Evolutionary conservation across 2,888 invertebrate genomes (phyloP), one percentile per base, ranked within the genome.

Genomic region (Caenorhabditis sp.): DNA sequence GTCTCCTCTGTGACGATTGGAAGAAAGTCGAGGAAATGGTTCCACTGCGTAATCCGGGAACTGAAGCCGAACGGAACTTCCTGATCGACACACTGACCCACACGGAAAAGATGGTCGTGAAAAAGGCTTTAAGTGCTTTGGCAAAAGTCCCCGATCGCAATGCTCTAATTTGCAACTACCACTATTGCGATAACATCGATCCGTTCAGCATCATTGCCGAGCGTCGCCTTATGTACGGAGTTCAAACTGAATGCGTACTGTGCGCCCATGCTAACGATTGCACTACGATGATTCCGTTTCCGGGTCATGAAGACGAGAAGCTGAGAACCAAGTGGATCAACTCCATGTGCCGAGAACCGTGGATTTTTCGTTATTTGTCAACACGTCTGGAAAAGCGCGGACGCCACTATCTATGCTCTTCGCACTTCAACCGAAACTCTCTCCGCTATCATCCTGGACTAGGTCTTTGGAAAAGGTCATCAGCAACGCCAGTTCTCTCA

Each of bases 1-100:
- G 85, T 56, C 60, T 82, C 9, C 53, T 85, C 15, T 85, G 85
- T 61, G 85, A 85, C 26, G 79, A 78, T 37, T 85, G 85, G 85
- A 82, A 82, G 20, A 82, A 74, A 47, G 71, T 67, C 6, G 72
- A 67, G 5, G 69, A 82, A 1, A 82, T 82, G 82, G 65, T 55
- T 0, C 24, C 58, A n/a, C 50, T 82, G 40, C 64, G 78, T 5
- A 56, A 61, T 58, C 82, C 82, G 13, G 28, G 44, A 5, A 69
- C 69, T n/a, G 82, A 82, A 28, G 40, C 78, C 4, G 82, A 82
- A 51, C 64, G 44, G 44, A 18, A 51, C n/a, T 82, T 82, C 40
- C 60, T 79, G 1, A 55, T 61, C 13, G 82, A 82, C 32, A 35
- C n/a, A 15, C 50, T 82, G 15, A 22, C 56, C 4, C 61, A 65